Conservation (phyloP, 2,888 invertebrate genomes). For the Camptogramma bilineatum region DNA sequence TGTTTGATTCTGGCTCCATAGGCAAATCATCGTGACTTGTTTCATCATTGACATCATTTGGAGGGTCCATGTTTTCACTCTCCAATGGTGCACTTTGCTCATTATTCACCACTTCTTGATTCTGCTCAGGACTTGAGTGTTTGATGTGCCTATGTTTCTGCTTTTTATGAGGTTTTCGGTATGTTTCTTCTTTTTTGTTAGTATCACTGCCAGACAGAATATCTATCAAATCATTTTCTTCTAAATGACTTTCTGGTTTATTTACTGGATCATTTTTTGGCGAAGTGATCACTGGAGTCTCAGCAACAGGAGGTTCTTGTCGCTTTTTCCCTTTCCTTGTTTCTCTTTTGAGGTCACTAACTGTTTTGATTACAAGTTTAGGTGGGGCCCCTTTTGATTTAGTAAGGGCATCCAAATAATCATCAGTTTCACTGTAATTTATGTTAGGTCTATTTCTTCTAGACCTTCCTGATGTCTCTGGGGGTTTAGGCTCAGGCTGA, state of each 20-base stretch:
- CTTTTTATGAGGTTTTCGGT: slow-evolving; percentile 68
- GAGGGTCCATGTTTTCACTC: slow-evolving; percentile 26
- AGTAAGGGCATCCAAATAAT: slow-evolving; percentile 81
- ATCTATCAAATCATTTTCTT: slow-evolving; percentile 70
- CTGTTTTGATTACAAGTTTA: slow-evolving; percentile 70
- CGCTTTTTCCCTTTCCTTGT: slow-evolving; percentile 72
- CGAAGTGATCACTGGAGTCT: slow-evolving; percentile 48
- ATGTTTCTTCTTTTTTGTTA: slow-evolving; percentile 60
- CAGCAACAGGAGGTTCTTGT: slow-evolving; percentile 57
- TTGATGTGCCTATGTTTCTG: slow-evolving; percentile 66
- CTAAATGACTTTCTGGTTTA: slow-evolving; percentile 60
- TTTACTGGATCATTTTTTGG: slow-evolving; percentile 46
- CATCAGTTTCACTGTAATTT: slow-evolving; percentile 85
- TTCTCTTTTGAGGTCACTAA: slow-evolving; percentile 77
- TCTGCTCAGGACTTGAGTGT: slow-evolving; percentile 63
- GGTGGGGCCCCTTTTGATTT: slow-evolving; percentile 54
- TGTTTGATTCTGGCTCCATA: slow-evolving; percentile 51
- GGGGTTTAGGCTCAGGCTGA: slow-evolving; percentile 76
- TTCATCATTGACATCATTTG: slow-evolving; percentile 46
- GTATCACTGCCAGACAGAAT: slow-evolving; percentile 66
- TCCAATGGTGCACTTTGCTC: slow-evolving; percentile 45
- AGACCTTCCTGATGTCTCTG: slow-evolving; percentile 73
- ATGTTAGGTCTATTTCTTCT: slow-evolving; percentile 80
- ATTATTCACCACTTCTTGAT: slow-evolving; percentile 46
- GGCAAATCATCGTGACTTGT: slow-evolving; percentile 53